A percentile compares a stretch with the other conserved stretches of the same genome.
Evolutionary conservation across 2,888 invertebrate species (phyloP).

Genomic region (Epinotia ramella): DNA sequence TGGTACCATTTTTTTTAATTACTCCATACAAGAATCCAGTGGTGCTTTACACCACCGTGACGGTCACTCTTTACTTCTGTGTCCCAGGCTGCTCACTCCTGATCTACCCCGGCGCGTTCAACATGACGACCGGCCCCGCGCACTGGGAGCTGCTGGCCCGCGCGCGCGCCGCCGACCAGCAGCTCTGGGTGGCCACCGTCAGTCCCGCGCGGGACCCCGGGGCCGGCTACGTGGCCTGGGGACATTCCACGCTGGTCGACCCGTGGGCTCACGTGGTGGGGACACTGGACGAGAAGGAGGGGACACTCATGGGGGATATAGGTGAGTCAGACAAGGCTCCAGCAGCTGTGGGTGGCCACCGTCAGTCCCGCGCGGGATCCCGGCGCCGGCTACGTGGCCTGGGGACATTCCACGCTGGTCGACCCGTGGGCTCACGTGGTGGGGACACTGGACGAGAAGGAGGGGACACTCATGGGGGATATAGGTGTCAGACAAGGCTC

Average conservation of each 20-base stretch:
- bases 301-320: conserved; percentile 90
- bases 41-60: too few species aligned
- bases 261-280: conserved; percentile 93
- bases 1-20: too few species aligned
- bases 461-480: conserved; percentile 90
- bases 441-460: conserved; percentile 88
- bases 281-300: conserved; percentile 89
- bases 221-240: conserved; percentile 94
- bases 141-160: conserved; percentile 96
- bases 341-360: conserved; percentile 94
- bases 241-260: conserved; percentile 92
- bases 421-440: conserved; percentile 94
- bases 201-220: conserved; percentile 91
- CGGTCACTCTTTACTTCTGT: too few species aligned
- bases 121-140: conserved; percentile 97
- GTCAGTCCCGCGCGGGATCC: conserved; percentile 93
- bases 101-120: conserved; percentile 97
- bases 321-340: conserved; percentile 87
- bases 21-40: too few species aligned
- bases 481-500: conserved; percentile 85
- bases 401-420: conserved; percentile 94
- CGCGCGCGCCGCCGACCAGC: conserved; percentile 94
- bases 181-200: conserved; percentile 93
- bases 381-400: conserved; percentile 91
- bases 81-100: conserved; percentile 91